phyloP scores from a whole-genome alignment of 2,797 vertebrate species.

The Parambassis ranga region DNA sequence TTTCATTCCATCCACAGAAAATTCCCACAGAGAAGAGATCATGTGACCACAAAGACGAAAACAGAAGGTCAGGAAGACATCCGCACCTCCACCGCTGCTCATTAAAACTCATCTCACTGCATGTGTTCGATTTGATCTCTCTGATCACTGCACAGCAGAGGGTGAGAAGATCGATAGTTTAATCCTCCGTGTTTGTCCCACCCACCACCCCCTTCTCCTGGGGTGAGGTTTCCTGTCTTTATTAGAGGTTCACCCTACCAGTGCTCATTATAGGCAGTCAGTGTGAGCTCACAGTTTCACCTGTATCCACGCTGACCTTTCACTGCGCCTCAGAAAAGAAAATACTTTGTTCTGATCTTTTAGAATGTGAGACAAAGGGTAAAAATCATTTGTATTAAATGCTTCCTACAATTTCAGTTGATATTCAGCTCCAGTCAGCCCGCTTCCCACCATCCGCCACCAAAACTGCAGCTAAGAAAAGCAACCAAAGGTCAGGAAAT shows the following conservation, averaged over 20 bases:
- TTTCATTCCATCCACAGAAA: neutral
- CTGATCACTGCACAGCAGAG: neutral
- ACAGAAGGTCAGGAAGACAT: neutral
- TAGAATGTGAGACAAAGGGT: neutral
- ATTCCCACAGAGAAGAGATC: neutral
- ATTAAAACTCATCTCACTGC: neutral
- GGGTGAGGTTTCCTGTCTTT: neutral
- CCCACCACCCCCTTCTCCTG: neutral
- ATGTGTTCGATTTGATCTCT: neutral
- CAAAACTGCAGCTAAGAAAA: constrained; percentile 8
- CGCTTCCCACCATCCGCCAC: neutral
- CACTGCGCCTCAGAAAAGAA: too few species aligned
- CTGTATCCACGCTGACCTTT: neutral
- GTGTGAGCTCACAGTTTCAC: neutral
- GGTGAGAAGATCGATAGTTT: constrained; percentile 17
- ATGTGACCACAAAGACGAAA: neutral
- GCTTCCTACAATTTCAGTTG: neutral
- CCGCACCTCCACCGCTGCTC: neutral
- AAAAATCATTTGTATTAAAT: neutral
- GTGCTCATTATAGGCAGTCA: neutral
- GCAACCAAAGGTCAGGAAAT: constrained; percentile 2
- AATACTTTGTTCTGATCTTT: neutral
- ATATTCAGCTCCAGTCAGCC: neutral
- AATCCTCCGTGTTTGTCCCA: neutral
- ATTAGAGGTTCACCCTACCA: neutral